phyloP scores from a whole-genome alignment of 2,888 invertebrate species.

The Apamea monoglypha region DNA sequence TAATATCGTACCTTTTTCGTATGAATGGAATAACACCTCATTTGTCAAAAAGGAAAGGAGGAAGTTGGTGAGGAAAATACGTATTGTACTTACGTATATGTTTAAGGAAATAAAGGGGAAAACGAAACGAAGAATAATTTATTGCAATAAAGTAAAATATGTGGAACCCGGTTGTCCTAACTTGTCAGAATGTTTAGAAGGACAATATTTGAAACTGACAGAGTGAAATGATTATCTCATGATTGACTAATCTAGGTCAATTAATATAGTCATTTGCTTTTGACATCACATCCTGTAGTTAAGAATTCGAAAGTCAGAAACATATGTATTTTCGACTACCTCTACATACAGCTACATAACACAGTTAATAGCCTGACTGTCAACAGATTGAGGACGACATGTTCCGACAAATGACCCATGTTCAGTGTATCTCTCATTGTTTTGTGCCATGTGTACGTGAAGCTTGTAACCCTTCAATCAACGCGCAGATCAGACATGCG shows the following conservation, averaged over 20 bases:
- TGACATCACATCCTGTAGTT: background rate
- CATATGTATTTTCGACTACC: background rate
- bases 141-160: conserved; percentile 42
- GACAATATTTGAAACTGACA: conserved; percentile 12
- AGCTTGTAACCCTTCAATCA: conserved; percentile 26
- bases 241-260: background rate
- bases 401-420: conserved; percentile 22
- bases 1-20: conserved; percentile 50
- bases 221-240: background rate
- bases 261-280: background rate
- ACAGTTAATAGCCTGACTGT: conserved; percentile 7
- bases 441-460: conserved; percentile 2
- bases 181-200: conserved; percentile 33
- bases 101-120: conserved; percentile 28
- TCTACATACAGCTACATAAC: background rate
- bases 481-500: background rate
- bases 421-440: conserved; percentile 16
- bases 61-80: conserved; percentile 20
- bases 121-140: conserved; percentile 37
- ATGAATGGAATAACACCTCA: conserved; percentile 62
- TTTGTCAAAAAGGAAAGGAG: conserved; percentile 46
- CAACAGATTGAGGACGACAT: conserved; percentile 14
- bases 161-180: conserved; percentile 16
- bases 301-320: background rate
- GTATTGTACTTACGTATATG: conserved; percentile 28